Evolutionary conservation across 2,797 vertebrate genomes (phyloP).

Genomic region (Enteromius unitaeniatus): DNA sequence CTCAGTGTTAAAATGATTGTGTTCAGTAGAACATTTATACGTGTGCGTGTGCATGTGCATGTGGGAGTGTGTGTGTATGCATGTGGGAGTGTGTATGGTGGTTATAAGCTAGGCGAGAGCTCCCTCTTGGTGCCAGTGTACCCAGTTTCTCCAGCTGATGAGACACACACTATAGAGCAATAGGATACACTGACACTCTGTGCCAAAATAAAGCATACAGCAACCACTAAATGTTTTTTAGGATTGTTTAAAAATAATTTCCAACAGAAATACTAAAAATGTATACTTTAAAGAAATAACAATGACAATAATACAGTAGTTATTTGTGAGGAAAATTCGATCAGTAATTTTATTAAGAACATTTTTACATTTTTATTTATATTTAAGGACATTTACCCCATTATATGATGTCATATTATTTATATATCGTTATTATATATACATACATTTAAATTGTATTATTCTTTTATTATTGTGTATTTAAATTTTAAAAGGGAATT

Average conservation of each 20-base stretch:
- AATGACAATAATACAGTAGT: neutral
- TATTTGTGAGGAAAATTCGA: neutral
- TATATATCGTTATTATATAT: neutral
- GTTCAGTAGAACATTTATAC: slow-evolving; percentile 16
- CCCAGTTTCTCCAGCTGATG: slow-evolving; percentile 62
- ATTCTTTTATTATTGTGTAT: neutral
- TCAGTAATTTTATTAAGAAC: neutral
- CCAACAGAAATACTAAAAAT: neutral
- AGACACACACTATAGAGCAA: slow-evolving; percentile 2
- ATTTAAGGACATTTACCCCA: neutral
- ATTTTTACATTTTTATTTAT: neutral
- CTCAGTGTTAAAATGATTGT: neutral
- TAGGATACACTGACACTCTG: neutral
- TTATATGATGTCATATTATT: neutral
- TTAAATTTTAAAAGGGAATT: neutral
- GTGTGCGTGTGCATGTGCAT: slow-evolving; percentile 26
- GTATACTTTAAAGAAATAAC: neutral
- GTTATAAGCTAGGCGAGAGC: slow-evolving; percentile 78
- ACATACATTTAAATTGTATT: neutral
- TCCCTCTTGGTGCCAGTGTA: slow-evolving; percentile 81
- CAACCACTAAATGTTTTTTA: neutral
- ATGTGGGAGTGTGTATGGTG: neutral
- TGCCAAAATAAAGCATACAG: neutral
- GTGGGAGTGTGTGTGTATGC: slow-evolving; percentile 4
- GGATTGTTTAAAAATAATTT: neutral